phyloP scores from a whole-genome alignment of 1,140 invertebrate species.

The Danaus plexippus region DNA sequence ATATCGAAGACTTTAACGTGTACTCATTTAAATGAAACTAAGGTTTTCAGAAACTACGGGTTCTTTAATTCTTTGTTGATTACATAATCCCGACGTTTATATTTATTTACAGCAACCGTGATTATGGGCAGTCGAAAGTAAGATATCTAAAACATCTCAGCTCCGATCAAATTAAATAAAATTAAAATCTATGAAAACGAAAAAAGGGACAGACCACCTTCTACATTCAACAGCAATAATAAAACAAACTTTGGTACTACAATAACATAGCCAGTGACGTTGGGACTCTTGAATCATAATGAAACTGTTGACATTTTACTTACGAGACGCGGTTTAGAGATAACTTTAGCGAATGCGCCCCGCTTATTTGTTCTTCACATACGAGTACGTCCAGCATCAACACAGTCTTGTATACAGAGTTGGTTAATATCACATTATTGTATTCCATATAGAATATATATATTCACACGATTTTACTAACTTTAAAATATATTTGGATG shows the following conservation, averaged over 20 bases:
- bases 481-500: not conserved
- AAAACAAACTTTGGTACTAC: slow-evolving; percentile 18
- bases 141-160: too few relatives aligned
- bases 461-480: slow-evolving; percentile 18
- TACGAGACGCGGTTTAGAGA: slow-evolving; percentile 49
- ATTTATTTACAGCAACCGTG: too few relatives aligned
- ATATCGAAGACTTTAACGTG: too few relatives aligned
- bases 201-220: not conserved
- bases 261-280: slow-evolving; percentile 40
- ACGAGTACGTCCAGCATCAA: slow-evolving; percentile 36
- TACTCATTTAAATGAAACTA: too few relatives aligned
- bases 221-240: slow-evolving; percentile 10
- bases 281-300: slow-evolving; percentile 54
- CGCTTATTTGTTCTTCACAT: slow-evolving; percentile 66
- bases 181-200: not conserved
- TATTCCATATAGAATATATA: slow-evolving; percentile 26
- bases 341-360: slow-evolving; percentile 66
- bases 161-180: too few relatives aligned
- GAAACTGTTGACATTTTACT: slow-evolving; percentile 57
- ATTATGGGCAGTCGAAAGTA: too few relatives aligned
- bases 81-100: too few relatives aligned
- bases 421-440: slow-evolving; percentile 38
- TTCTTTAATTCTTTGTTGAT: too few relatives aligned
- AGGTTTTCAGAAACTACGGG: too few relatives aligned
- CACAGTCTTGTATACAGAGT: slow-evolving; percentile 41